Percentiles rank a stretch among this genome's conserved stretches.
Conservation (phyloP, 1,140 invertebrate species). For the Oryctes rhinoceros region DNA sequence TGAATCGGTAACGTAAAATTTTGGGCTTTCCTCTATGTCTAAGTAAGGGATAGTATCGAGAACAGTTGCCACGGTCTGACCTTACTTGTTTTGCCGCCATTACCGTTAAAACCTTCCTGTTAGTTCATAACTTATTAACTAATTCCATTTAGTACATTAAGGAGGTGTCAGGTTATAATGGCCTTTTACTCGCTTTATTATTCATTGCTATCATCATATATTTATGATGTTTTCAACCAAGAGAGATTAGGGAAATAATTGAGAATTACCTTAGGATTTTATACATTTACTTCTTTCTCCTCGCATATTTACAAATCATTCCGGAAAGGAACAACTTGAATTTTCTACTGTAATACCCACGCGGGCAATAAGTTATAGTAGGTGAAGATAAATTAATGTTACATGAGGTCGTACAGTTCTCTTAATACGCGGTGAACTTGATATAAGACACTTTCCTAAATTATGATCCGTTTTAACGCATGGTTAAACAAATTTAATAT, state of each 20-base stretch:
- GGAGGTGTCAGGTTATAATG: conserved; percentile 4
- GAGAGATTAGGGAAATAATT: background rate
- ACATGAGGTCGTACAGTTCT: too few relatives aligned
- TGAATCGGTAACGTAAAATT: too few relatives aligned
- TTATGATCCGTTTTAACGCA: background rate
- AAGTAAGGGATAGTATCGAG: too few relatives aligned
- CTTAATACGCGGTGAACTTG: background rate
- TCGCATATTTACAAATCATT: too few relatives aligned
- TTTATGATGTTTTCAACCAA: background rate
- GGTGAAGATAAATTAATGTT: too few relatives aligned
- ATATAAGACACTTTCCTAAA: background rate
- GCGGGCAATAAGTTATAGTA: too few relatives aligned
- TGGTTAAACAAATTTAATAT: conserved; percentile 26
- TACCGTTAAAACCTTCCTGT: background rate
- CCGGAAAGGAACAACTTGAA: too few relatives aligned
- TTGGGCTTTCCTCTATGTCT: too few relatives aligned
- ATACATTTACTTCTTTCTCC: too few relatives aligned
- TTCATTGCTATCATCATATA: conserved; percentile 15
- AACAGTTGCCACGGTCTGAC: too few relatives aligned
- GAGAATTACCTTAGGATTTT: too few relatives aligned
- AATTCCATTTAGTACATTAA: conserved; percentile 26
- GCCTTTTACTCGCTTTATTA: conserved; percentile 24
- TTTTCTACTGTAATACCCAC: too few relatives aligned
- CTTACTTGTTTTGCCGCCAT: background rate
- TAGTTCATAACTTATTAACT: conserved; percentile 11